Conservation (phyloP, 2,113 vertebrate species). For the Drymodes brunneopygia region DNA sequence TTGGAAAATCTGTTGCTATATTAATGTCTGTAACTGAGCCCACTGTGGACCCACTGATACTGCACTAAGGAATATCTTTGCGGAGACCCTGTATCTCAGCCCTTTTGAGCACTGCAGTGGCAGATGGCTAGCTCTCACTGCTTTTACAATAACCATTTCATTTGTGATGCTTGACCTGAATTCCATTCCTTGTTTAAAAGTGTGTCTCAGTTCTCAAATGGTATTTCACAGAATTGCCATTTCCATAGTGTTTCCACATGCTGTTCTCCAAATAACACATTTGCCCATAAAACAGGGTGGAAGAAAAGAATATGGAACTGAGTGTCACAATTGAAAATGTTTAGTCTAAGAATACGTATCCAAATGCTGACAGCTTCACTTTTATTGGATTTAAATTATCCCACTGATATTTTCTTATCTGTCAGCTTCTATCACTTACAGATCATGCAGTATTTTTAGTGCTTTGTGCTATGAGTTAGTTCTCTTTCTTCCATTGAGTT, state of each 20-base stretch:
- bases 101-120: constrained; percentile 44
- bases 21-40: not conserved
- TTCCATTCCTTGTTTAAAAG: constrained; percentile 60
- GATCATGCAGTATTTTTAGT: constrained; percentile 8
- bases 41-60: not conserved
- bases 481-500: not conserved
- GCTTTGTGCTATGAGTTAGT: constrained; percentile 10
- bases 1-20: not conserved
- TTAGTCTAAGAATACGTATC: not conserved
- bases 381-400: not conserved
- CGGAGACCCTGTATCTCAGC: not conserved
- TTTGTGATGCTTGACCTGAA: constrained; percentile 69
- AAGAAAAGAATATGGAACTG: constrained; percentile 43
- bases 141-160: constrained; percentile 63
- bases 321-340: constrained; percentile 19
- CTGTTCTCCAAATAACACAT: constrained; percentile 39
- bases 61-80: not conserved
- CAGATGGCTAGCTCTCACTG: constrained; percentile 67
- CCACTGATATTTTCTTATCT: not conserved
- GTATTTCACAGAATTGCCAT: constrained; percentile 52
- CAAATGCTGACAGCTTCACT: constrained; percentile 4
- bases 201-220: constrained; percentile 55
- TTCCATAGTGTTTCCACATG: constrained; percentile 55
- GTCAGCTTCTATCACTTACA: constrained; percentile 17
- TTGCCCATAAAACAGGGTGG: constrained; percentile 21